A percentile compares a stretch with the other conserved stretches of the same genome.
Evolutionary conservation across 2,113 vertebrate genomes (phyloP).

Genomic region (Procapra przewalskii): DNA sequence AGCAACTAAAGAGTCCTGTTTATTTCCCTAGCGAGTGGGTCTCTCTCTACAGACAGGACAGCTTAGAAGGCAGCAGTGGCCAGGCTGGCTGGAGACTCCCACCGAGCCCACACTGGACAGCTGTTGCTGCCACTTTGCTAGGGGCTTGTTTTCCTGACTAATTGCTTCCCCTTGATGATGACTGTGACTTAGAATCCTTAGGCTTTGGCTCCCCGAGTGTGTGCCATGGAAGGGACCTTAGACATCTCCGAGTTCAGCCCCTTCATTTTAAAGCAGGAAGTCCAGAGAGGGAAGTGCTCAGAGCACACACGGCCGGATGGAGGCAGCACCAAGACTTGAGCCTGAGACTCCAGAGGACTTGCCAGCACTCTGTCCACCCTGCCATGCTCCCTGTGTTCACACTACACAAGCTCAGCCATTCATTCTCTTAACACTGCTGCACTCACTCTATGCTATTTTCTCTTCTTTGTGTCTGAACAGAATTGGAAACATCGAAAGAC

Average conservation of each 20-base stretch:
- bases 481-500: neutral
- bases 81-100: too few relatives aligned
- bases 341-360: neutral
- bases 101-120: fast-evolving
- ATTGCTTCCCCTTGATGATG: neutral
- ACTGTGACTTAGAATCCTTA: neutral
- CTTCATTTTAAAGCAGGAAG: neutral
- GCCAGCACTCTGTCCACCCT: neutral
- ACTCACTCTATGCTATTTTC: neutral
- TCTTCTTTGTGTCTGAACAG: neutral
- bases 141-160: neutral
- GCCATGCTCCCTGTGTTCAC: fast-evolving
- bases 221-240: neutral
- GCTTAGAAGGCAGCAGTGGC: fast-evolving
- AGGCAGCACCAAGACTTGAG: neutral
- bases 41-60: neutral
- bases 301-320: neutral
- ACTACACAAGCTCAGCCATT: fast-evolving
- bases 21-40: neutral
- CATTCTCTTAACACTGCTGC: too few relatives aligned
- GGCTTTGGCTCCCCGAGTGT: neutral
- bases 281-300: neutral
- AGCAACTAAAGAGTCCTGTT: too few relatives aligned
- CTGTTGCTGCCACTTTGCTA: too few relatives aligned
- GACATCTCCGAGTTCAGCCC: neutral